These are phyloP conservation scores for Nicator chloris DNA, from an alignment of 2,113 vertebrate genomes.

Conservation along the genomic window DNA sequence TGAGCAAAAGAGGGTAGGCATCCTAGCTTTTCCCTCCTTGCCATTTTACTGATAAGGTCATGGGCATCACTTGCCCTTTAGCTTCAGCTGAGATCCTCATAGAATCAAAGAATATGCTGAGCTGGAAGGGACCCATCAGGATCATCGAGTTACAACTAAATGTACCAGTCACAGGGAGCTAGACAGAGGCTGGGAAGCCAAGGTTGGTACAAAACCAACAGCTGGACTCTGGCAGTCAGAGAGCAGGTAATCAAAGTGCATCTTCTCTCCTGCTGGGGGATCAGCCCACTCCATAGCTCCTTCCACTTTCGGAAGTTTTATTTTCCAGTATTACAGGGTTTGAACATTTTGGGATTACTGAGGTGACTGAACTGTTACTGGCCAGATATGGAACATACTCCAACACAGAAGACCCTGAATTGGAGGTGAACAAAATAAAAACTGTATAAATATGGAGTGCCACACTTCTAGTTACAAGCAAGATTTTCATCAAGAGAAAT, in stretches of 20 bases:
- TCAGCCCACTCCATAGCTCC: neutral
- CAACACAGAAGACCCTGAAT: fast-evolving
- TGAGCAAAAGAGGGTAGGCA: neutral
- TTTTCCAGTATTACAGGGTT: neutral
- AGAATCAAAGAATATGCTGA: neutral
- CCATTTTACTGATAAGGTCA: neutral
- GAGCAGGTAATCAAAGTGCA: neutral
- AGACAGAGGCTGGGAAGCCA: neutral
- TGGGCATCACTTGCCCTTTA: neutral
- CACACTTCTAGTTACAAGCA: neutral
- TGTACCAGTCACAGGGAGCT: neutral
- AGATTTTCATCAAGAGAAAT: neutral
- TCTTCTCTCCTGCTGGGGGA: neutral
- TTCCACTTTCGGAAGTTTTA: neutral
- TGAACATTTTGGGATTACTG: neutral
- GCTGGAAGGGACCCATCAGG: neutral
- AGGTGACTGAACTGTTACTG: neutral
- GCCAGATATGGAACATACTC: neutral
- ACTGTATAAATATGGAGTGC: neutral
- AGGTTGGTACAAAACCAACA: neutral
- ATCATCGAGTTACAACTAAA: neutral
- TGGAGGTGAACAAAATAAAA: neutral
- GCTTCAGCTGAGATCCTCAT: neutral
- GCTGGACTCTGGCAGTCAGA: neutral
- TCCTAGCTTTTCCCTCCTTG: neutral